These are phyloP conservation scores for Zaprionus africanus DNA, from an alignment of 1,140 invertebrate genomes.

Conservation along the genomic window DNA sequence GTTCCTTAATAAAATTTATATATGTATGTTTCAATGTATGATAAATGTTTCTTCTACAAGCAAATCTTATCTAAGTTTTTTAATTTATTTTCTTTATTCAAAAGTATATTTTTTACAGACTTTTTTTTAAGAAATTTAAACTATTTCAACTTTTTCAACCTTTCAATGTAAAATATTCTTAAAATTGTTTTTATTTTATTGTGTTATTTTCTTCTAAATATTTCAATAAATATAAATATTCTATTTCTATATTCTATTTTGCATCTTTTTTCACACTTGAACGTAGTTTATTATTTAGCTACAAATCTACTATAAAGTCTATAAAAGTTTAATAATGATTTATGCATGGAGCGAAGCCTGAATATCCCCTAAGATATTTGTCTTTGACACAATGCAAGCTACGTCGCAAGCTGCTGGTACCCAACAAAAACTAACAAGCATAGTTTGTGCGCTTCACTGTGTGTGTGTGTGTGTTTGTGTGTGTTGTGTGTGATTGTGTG, in stretches of 20 bases:
- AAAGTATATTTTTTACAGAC: too few relatives aligned
- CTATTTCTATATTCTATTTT: not conserved
- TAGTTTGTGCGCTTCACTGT: slow-evolving; percentile 23
- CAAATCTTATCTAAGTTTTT: too few relatives aligned
- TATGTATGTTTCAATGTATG: too few relatives aligned
- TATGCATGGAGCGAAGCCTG: not conserved
- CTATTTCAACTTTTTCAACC: too few relatives aligned
- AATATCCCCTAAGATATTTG: slow-evolving; percentile 24
- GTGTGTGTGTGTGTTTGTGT: slow-evolving; percentile 27
- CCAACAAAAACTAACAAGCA: slow-evolving; percentile 34
- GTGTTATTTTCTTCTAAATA: not conserved
- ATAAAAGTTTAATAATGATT: slow-evolving; percentile 1
- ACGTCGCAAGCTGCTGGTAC: slow-evolving; percentile 33
- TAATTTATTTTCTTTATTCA: too few relatives aligned
- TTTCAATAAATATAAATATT: not conserved
- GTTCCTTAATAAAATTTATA: too few relatives aligned
- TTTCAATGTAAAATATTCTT: too few relatives aligned
- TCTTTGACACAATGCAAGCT: slow-evolving; percentile 23
- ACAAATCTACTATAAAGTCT: not conserved
- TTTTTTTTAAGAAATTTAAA: too few relatives aligned
- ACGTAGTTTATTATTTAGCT: not conserved
- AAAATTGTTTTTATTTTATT: not conserved
- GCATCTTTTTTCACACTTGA: not conserved
- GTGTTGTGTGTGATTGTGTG: slow-evolving; percentile 17
- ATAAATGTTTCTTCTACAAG: too few relatives aligned